Percentiles rank a stretch among this genome's conserved stretches.
These are phyloP conservation scores for Rhabdomys dilectus DNA, from an alignment of 2,113 vertebrate species.

Conservation along the genomic window DNA sequence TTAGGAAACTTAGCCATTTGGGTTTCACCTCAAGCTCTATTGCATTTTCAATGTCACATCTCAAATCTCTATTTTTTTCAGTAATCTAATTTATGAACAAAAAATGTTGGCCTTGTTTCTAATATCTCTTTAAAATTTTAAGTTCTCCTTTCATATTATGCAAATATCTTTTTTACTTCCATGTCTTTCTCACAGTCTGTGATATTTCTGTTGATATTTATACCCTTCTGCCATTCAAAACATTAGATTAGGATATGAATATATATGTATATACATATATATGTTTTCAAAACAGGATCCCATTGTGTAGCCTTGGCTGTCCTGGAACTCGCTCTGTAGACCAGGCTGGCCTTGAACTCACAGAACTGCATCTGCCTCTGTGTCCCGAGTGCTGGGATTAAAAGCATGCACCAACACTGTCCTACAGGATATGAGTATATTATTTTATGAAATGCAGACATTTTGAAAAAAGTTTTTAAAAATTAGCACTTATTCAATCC, in stretches of 20 bases:
- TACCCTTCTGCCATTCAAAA: constrained; percentile 37
- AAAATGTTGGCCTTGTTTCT: background rate
- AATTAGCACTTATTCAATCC: background rate
- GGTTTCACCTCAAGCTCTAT: constrained; percentile 1
- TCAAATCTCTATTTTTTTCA: background rate
- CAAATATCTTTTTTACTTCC: constrained; percentile 23
- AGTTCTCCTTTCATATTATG: constrained; percentile 11
- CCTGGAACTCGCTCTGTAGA: background rate
- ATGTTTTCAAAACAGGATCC: background rate
- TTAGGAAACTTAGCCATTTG: constrained; percentile 18
- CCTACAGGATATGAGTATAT: background rate
- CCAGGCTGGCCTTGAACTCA: background rate
- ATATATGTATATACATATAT: background rate
- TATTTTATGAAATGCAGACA: constrained; percentile 39
- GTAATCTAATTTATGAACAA: background rate
- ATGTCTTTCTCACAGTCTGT: constrained; percentile 15
- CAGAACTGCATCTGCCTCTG: background rate
- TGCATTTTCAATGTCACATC: constrained; percentile 39
- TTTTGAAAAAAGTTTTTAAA: background rate
- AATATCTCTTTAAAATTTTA: background rate
- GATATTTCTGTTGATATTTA: constrained; percentile 16
- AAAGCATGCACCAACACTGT: background rate
- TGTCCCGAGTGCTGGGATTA: background rate
- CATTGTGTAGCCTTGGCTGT: background rate
- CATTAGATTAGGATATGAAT: background rate